Base-by-base conservation (phyloP, 2,113 vertebrate genomes). In the Oenanthe oenanthe region DNA sequence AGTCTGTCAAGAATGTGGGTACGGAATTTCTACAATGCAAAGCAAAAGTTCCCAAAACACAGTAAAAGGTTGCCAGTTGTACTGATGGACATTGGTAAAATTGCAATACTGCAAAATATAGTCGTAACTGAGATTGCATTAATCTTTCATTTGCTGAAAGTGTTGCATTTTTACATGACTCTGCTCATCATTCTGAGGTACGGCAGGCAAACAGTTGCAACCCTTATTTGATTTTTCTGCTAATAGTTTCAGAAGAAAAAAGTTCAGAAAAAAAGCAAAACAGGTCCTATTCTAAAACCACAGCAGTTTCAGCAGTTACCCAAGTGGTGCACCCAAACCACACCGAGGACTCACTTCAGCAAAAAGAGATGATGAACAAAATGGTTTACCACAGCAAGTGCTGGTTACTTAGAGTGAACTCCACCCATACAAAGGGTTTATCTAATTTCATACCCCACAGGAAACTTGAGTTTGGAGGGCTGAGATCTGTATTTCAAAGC, bases 221-320 rank as follows among this genome's bases (percentile, higher is more conserved):
- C 79, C 92, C 75, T 67, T 42, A 50, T 29, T 93, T 58, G 47
- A 87, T 88, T 85, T 81, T 93, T 79, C 76, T 95, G 72, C 62
- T 79, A 92, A 88, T 78, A 72, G 93, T 89, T 92, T 96, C 82
- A 92, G 87, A 93, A 74, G 62, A 70, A 85, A 78, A 94, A 94
- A 90, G 25, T 93, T 92, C 77, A 96, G 95, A 94, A 79, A 95
- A 95, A 96, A 96, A 96, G 92, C 96, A 97, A 96, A 97, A 96
- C 93, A 98, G 95, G 93, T 89, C 93, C 95, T 89, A 57, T 89
- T 95, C 96, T 93, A 97, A 98, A 99, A 97, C 98, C 98, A 92
- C 98, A 98, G 96, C 87, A 98, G 98, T 98, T 98, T 98, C 98
- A 98, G 96, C 98, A 98, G 97, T 97, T 98, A 97, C 96, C 97